A percentile compares a stretch with the other conserved stretches of the same genome.
Conservation (phyloP, 2,888 invertebrate species). For the Ennomos quercinarius region DNA sequence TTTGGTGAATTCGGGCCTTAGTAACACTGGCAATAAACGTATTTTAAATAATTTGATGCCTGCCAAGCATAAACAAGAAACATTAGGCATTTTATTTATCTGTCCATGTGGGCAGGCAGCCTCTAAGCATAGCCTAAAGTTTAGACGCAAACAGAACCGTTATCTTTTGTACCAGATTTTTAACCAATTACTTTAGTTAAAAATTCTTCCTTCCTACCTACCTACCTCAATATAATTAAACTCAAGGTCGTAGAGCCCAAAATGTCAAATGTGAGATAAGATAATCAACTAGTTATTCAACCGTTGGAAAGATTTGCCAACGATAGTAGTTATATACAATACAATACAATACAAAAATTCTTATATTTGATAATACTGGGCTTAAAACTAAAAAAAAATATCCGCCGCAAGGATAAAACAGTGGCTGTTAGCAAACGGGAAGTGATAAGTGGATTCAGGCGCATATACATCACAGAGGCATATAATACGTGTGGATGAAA, state of each 20-base stretch:
- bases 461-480: slow-evolving; percentile 26
- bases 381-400: neutral
- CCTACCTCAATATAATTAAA: slow-evolving; percentile 35
- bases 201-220: slow-evolving; percentile 13
- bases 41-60: too few species aligned
- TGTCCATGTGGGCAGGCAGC: too few species aligned
- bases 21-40: too few species aligned
- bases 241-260: slow-evolving; percentile 32
- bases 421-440: slow-evolving; percentile 27
- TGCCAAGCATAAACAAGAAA: too few species aligned
- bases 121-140: too few species aligned
- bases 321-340: neutral
- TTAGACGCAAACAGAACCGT: neutral
- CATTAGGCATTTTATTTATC: too few species aligned
- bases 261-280: slow-evolving; percentile 31
- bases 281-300: slow-evolving; percentile 11
- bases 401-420: neutral
- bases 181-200: slow-evolving; percentile 24
- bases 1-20: too few species aligned
- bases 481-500: slow-evolving; percentile 41
- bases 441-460: slow-evolving; percentile 28
- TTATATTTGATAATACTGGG: neutral
- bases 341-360: too few species aligned
- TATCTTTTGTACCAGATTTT: slow-evolving; percentile 15
- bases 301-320: slow-evolving; percentile 9